Percentiles rank a stretch among this genome's conserved stretches.
Evolutionary conservation across 2,888 invertebrate genomes (phyloP).

Genomic region (Oscheius sp.): DNA sequence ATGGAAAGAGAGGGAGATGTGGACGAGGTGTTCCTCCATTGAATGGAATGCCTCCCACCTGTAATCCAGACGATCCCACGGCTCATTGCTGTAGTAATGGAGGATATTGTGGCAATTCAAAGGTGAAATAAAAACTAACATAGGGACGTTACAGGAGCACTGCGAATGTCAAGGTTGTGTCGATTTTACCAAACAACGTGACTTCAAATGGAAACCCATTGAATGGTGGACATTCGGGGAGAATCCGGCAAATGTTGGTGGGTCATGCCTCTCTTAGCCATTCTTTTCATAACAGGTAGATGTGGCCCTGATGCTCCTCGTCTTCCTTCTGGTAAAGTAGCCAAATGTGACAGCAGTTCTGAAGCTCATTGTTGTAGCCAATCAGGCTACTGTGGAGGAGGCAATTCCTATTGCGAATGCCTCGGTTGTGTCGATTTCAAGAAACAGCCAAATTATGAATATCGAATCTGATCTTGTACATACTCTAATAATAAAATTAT

Average conservation of each 20-base stretch:
- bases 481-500: not conserved
- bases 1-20: slow-evolving; percentile 64
- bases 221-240: slow-evolving; percentile 65
- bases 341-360: slow-evolving; percentile 62
- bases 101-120: slow-evolving; percentile 63
- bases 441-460: slow-evolving; percentile 46
- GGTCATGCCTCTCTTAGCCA: too few relatives aligned
- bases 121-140: slow-evolving; percentile 31
- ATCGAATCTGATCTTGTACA: slow-evolving; percentile 5
- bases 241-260: slow-evolving; percentile 62
- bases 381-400: slow-evolving; percentile 61
- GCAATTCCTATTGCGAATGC: slow-evolving; percentile 54
- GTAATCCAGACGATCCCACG: slow-evolving; percentile 61
- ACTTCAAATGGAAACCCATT: slow-evolving; percentile 45
- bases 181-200: slow-evolving; percentile 58
- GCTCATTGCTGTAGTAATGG: slow-evolving; percentile 64
- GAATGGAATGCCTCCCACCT: slow-evolving; percentile 56
- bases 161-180: slow-evolving; percentile 66
- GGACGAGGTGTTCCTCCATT: slow-evolving; percentile 56
- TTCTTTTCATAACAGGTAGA: too few relatives aligned
- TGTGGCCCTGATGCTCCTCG: slow-evolving; percentile 63
- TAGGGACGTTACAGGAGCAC: slow-evolving; percentile 55
- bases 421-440: slow-evolving; percentile 56
- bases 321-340: slow-evolving; percentile 52
- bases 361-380: slow-evolving; percentile 44